phyloP scores from a whole-genome alignment of 2,797 vertebrate species.

The Diceros bicornis region DNA sequence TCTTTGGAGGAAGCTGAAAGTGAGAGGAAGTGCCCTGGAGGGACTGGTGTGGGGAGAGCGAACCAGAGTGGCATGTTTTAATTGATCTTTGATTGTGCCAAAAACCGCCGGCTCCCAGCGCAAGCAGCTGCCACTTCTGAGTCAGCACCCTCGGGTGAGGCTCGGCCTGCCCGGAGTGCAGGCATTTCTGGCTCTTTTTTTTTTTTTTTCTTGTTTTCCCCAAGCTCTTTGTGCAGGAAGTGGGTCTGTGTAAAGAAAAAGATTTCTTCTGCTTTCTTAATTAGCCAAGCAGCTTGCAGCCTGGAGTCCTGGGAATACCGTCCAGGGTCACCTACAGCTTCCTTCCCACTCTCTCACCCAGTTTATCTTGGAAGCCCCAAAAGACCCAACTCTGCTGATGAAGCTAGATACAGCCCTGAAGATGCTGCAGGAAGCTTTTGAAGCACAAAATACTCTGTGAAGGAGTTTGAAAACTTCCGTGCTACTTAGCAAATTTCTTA shows the following conservation, averaged over 20 bases:
- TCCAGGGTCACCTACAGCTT: slow-evolving; percentile 30
- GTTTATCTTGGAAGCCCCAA: slow-evolving; percentile 29
- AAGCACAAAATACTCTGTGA: neutral
- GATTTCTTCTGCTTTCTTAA: slow-evolving; percentile 68
- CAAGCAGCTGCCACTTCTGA: slow-evolving; percentile 75
- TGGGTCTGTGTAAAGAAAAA: slow-evolving; percentile 48
- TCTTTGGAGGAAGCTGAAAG: slow-evolving; percentile 63
- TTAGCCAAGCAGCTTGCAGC: slow-evolving; percentile 18
- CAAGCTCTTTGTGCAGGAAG: slow-evolving; percentile 5
- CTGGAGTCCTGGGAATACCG: slow-evolving; percentile 40
- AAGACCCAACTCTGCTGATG: slow-evolving; percentile 46
- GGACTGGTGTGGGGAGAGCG: neutral
- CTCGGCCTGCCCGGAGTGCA: neutral
- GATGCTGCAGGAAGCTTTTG: neutral
- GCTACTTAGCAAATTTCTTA: slow-evolving; percentile 51
- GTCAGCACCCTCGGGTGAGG: slow-evolving; percentile 48
- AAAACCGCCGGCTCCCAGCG: slow-evolving; percentile 44
- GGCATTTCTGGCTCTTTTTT: neutral
- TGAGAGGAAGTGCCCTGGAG: slow-evolving; percentile 62
- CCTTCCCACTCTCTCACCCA: neutral
- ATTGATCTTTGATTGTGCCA: slow-evolving; percentile 74
- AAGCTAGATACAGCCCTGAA: neutral
- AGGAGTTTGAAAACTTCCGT: neutral
- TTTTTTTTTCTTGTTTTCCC: neutral
- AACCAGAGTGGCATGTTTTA: slow-evolving; percentile 69